A percentile compares a stretch with the other conserved stretches of the same genome.
Conservation (phyloP, 2,113 vertebrate genomes). For the Trachemys scripta region DNA sequence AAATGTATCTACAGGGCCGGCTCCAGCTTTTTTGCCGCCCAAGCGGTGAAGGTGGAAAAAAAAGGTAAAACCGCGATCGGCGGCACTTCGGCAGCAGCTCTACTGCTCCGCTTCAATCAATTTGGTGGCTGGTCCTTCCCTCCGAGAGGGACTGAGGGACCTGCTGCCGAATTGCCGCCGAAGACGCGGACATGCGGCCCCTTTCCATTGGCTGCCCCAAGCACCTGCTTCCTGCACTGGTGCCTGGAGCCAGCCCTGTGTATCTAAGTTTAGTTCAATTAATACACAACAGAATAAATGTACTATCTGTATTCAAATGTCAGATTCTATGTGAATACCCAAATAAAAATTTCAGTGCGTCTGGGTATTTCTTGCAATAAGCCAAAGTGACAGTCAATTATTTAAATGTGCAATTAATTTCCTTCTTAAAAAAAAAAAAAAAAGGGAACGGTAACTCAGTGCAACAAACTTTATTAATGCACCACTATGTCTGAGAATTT, state of each 20-base stretch:
- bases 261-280: background rate
- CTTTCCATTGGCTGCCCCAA: too few species aligned
- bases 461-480: conserved; percentile 1
- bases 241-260: background rate
- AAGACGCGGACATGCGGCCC: too few species aligned
- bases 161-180: too few species aligned
- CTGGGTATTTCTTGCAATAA: background rate
- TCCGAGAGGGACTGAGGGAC: too few species aligned
- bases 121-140: too few species aligned
- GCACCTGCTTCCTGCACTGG: too few species aligned
- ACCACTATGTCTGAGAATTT: background rate
- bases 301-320: background rate
- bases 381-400: background rate
- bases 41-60: too few species aligned
- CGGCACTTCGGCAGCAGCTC: too few species aligned
- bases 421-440: background rate
- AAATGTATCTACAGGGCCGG: background rate
- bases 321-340: background rate
- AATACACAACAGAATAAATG: background rate
- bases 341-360: background rate
- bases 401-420: conserved; percentile 1
- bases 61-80: too few species aligned
- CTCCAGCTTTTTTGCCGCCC: too few species aligned
- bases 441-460: background rate
- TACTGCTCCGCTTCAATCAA: too few species aligned